These are phyloP conservation scores for Anthopleura xanthogrammica DNA, from an alignment of 92 coral and sea anemone species.

Conservation along the genomic window DNA sequence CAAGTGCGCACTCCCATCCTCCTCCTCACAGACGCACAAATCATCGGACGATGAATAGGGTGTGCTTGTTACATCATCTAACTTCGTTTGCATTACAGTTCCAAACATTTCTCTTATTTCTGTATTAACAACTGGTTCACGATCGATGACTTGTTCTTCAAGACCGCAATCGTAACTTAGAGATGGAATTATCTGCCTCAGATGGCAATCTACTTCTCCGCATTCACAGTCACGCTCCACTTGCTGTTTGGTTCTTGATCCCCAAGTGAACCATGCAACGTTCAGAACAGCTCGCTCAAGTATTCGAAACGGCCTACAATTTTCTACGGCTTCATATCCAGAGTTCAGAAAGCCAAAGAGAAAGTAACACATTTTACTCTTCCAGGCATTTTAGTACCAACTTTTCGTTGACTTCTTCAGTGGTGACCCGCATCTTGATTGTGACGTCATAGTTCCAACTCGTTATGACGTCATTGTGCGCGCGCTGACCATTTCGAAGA, in stretches of 20 bases:
- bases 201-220: slow-evolving; percentile 16
- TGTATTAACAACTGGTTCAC: neutral
- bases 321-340: neutral
- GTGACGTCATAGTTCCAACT: slow-evolving; percentile 31
- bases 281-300: slow-evolving; percentile 25
- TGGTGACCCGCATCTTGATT: neutral
- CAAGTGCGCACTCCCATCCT: neutral
- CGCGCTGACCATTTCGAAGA: neutral
- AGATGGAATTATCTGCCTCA: neutral
- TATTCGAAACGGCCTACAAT: neutral
- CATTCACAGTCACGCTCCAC: slow-evolving; percentile 32
- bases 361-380: slow-evolving; percentile 20
- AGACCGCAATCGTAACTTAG: neutral
- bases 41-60: neutral
- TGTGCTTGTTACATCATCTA: neutral
- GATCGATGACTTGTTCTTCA: neutral
- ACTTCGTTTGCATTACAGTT: neutral
- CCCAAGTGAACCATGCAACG: neutral
- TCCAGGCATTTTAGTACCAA: slow-evolving; percentile 2
- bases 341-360: slow-evolving; percentile 26
- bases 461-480: slow-evolving; percentile 26
- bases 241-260: slow-evolving; percentile 8
- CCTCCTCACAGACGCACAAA: neutral
- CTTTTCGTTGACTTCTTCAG: neutral
- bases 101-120: neutral